Conservation (phyloP, 2,797 vertebrate genomes). For the Pantherophis alleghaniensis region DNA sequence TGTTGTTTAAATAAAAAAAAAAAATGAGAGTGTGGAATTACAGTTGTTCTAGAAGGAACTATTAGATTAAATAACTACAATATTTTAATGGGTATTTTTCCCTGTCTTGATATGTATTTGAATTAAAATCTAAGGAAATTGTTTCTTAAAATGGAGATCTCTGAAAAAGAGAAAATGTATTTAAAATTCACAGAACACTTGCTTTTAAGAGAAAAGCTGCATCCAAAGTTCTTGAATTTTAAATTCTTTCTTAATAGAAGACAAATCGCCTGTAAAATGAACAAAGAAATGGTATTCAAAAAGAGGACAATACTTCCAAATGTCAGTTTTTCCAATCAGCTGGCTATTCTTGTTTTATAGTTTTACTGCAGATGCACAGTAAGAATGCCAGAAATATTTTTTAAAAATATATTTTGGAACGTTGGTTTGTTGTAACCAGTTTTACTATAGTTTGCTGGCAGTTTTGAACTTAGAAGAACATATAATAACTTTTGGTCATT, state of each 20-base stretch:
- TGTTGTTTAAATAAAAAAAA: slow-evolving; percentile 18
- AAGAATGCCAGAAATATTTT: neutral
- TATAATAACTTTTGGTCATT: too few species aligned
- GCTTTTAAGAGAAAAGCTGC: neutral
- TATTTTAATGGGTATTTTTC: slow-evolving; percentile 25
- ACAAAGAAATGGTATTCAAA: neutral
- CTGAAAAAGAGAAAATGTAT: neutral
- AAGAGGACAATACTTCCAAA: neutral
- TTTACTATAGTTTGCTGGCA: neutral
- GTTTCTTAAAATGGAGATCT: slow-evolving; percentile 26
- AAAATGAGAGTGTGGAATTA: neutral
- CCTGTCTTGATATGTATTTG: slow-evolving; percentile 20
- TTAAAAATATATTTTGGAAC: neutral
- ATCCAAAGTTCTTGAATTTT: slow-evolving; percentile 15
- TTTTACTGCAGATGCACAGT: neutral
- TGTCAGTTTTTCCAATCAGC: neutral
- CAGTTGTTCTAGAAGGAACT: neutral
- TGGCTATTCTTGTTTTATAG: neutral
- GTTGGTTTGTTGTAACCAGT: neutral
- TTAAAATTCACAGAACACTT: neutral
- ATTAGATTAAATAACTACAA: slow-evolving; percentile 23
- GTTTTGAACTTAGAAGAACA: too few species aligned
- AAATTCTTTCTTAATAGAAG: slow-evolving; percentile 16
- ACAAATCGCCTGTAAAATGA: neutral
- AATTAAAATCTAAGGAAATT: slow-evolving; percentile 20